Percentiles rank a stretch among this genome's conserved stretches.
Evolutionary conservation across 2,888 invertebrate genomes (phyloP).

Genomic region (Philereme transversata): DNA sequence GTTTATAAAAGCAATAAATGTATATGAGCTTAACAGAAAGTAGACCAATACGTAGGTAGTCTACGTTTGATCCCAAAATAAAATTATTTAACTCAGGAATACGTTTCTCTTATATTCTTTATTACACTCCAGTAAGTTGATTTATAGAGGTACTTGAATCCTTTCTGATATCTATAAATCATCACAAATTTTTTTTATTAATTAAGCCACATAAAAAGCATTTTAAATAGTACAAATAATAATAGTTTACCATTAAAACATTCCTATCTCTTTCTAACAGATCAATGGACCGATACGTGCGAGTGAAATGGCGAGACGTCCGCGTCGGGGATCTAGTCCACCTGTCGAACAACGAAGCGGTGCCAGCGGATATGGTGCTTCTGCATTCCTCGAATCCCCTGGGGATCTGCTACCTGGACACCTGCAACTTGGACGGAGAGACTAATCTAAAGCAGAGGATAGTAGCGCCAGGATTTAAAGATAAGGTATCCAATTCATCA

Average conservation of each 20-base stretch:
- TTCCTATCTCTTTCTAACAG: slow-evolving; percentile 73
- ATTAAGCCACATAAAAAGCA: not conserved
- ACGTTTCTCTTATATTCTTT: not conserved
- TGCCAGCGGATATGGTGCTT: slow-evolving; percentile 97
- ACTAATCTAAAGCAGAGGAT: slow-evolving; percentile 97
- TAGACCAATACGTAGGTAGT: too few relatives aligned
- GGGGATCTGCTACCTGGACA: slow-evolving; percentile 97
- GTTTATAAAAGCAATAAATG: too few relatives aligned
- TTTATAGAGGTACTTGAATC: slow-evolving; percentile 16
- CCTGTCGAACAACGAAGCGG: slow-evolving; percentile 97
- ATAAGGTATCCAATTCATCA: slow-evolving; percentile 79
- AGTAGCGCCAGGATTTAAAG: slow-evolving; percentile 90
- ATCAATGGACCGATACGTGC: slow-evolving; percentile 91
- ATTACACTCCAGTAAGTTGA: slow-evolving; percentile 8
- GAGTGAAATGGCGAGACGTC: slow-evolving; percentile 95
- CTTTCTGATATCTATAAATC: slow-evolving; percentile 28
- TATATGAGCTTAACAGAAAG: too few relatives aligned
- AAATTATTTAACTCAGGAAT: too few relatives aligned
- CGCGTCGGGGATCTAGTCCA: slow-evolving; percentile 97
- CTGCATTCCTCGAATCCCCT: slow-evolving; percentile 94
- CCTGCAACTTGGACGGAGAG: slow-evolving; percentile 98
- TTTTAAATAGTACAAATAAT: slow-evolving; percentile 16
- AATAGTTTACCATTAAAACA: not conserved
- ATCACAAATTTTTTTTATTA: slow-evolving; percentile 18
- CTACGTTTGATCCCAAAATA: too few relatives aligned